These are phyloP conservation scores for Chaetodon auriga DNA, from an alignment of 2,113 vertebrate genomes.

Conservation along the genomic window DNA sequence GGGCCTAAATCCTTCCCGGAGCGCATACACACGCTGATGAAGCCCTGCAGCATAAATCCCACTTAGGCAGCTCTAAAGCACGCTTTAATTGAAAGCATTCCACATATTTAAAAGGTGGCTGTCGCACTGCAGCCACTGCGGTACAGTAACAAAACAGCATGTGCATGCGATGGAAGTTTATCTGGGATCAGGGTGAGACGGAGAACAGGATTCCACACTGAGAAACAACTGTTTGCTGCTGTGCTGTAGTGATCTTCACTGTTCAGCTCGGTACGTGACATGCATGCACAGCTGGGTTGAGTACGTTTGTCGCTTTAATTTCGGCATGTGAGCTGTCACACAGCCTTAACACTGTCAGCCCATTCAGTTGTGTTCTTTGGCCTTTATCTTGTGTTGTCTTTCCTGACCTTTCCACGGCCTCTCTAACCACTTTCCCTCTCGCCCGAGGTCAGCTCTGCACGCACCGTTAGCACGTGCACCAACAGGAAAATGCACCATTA, in stretches of 20 bases:
- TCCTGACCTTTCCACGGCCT: conserved; percentile 35
- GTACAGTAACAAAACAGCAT: neutral
- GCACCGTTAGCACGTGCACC: neutral
- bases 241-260: neutral
- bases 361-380: no score
- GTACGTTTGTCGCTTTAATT: neutral
- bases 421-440: neutral
- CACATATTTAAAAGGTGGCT: conserved; percentile 55
- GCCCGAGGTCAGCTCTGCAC: conserved; percentile 8
- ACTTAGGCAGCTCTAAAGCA: conserved; percentile 49
- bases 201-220: neutral
- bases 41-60: conserved; percentile 59
- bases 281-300: neutral
- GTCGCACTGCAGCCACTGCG: neutral
- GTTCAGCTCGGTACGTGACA: neutral
- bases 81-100: conserved; percentile 71
- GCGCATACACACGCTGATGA: conserved; percentile 44
- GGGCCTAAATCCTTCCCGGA: conserved; percentile 59
- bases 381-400: neutral
- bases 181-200: conserved; percentile 22
- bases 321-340: neutral
- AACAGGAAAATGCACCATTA: conserved; percentile 32
- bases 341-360: neutral
- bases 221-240: neutral
- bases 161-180: conserved; percentile 4